These are phyloP conservation scores for Caranx melampygus DNA, from an alignment of 2,113 vertebrate genomes.

Conservation along the genomic window DNA sequence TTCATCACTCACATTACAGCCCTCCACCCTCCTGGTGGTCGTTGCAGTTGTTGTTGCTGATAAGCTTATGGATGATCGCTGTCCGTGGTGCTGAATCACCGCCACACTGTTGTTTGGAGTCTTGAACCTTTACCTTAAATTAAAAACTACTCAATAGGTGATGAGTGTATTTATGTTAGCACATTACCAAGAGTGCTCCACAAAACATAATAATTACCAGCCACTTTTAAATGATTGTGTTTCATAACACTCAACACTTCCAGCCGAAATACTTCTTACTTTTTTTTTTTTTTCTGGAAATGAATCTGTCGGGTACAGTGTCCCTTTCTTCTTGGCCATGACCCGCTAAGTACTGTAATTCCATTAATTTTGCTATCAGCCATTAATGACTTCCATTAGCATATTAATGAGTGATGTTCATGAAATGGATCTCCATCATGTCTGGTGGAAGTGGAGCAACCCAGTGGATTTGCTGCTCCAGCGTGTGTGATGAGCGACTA, in stretches of 20 bases:
- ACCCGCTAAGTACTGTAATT: conserved; percentile 66
- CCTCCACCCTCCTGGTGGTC: neutral
- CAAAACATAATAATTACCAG: conserved; percentile 6
- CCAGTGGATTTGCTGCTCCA: conserved; percentile 67
- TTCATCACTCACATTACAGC: conserved; percentile 23
- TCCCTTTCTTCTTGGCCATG: conserved; percentile 40
- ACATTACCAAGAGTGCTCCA: neutral
- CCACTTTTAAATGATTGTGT: conserved; percentile 7
- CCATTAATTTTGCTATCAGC: conserved; percentile 71
- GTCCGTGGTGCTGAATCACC: conserved; percentile 57
- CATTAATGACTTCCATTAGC: conserved; percentile 76
- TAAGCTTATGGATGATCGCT: conserved; percentile 15
- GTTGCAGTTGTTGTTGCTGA: conserved; percentile 17
- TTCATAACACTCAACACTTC: conserved; percentile 21
- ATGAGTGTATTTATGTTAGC: neutral
- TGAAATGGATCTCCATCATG: conserved; percentile 70
- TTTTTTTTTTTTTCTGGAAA: neutral
- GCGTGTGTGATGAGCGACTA: conserved; percentile 58
- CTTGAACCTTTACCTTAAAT: conserved; percentile 11
- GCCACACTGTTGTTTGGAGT: conserved; percentile 7
- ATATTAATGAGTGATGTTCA: conserved; percentile 81
- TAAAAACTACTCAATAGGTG: conserved; percentile 4
- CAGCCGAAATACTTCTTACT: neutral
- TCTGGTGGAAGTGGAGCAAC: conserved; percentile 60
- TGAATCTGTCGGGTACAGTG: conserved; percentile 2